Evolutionary conservation across 2,797 vertebrate species (phyloP).

Genomic region (Rhynchotus rufescens): DNA sequence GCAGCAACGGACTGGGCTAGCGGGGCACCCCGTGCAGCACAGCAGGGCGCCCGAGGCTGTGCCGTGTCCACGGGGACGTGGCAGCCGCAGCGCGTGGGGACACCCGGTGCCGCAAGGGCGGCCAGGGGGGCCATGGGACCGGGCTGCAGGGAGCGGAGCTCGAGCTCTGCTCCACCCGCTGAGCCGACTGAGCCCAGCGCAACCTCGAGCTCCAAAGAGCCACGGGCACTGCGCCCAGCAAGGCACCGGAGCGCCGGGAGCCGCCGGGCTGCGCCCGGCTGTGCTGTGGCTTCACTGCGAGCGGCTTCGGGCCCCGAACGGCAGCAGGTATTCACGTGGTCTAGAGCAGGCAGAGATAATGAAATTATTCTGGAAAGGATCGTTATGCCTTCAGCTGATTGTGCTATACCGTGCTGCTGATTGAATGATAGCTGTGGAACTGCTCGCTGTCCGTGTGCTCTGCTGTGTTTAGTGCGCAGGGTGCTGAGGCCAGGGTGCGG

Average conservation of each 20-base stretch:
- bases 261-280: fast-evolving
- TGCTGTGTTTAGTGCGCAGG: not conserved
- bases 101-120: fast-evolving
- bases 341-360: not conserved
- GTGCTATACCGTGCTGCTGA: not conserved
- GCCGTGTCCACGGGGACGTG: no score
- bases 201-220: not conserved
- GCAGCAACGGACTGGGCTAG: no score
- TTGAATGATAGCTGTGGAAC: not conserved
- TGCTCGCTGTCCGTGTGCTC: not conserved
- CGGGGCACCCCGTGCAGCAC: no score
- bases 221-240: fast-evolving
- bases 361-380: not conserved
- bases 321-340: not conserved
- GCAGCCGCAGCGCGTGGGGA: not conserved
- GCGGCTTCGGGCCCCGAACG: not conserved
- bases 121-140: no score
- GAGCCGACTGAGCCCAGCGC: not conserved
- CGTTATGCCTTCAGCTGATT: not conserved
- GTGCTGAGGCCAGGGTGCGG: not conserved
- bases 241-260: fast-evolving
- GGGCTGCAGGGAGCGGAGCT: fast-evolving
- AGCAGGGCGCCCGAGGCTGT: not conserved
- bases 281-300: fast-evolving
- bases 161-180: not conserved